phyloP scores from a whole-genome alignment of 2,888 invertebrate genomes.

The Archaeoteleia sp. region DNA sequence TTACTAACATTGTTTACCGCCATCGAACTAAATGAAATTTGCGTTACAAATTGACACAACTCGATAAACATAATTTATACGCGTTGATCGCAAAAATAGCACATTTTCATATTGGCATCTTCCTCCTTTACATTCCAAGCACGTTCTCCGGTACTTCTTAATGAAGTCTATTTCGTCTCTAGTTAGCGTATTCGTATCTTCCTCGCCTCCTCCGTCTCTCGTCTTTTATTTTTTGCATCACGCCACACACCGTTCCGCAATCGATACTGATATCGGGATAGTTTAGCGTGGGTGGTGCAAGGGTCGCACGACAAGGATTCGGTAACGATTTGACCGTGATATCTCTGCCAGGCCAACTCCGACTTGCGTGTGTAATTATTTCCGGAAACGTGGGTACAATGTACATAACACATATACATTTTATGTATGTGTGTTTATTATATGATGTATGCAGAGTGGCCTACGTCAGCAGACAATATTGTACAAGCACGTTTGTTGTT shows the following conservation, averaged over 20 bases:
- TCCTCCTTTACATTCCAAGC: neutral
- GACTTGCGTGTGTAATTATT: constrained; percentile 57
- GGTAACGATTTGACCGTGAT: constrained; percentile 62
- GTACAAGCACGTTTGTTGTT: no score
- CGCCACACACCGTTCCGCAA: constrained; percentile 37
- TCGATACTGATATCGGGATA: constrained; percentile 52
- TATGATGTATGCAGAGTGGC: no score
- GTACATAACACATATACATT: no score
- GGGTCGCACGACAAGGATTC: constrained; percentile 59
- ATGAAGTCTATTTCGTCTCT: neutral
- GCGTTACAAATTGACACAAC: no score
- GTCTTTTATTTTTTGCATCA: constrained; percentile 11
- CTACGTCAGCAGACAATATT: no score
- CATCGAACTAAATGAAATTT: no score
- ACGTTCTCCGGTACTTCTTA: neutral
- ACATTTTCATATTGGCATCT: no score
- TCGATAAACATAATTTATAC: no score
- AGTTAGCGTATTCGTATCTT: constrained; percentile 17
- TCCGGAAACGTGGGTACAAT: no score
- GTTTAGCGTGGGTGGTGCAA: constrained; percentile 44
- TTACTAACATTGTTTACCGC: no score
- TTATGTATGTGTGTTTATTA: no score
- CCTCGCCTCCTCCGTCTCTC: neutral
- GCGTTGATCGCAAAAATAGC: no score
- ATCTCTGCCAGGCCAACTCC: constrained; percentile 59